Evolutionary conservation across 2,797 vertebrate genomes (phyloP), one percentile per base, ranked within the genome.

Genomic region (Allobates femoralis): DNA sequence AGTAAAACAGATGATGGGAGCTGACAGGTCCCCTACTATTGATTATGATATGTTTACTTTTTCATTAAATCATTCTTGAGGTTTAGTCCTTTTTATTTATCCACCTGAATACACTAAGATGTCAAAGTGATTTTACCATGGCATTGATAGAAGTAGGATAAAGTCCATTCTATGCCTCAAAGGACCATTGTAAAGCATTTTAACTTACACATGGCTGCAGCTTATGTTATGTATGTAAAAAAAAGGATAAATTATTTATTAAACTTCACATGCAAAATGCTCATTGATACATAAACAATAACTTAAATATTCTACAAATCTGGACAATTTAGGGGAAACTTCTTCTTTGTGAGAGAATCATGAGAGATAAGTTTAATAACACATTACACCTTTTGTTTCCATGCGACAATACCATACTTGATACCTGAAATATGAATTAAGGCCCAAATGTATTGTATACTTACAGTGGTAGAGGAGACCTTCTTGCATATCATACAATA

Each of bases 201-300:
- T 46, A 76, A 78, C 75, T 26, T 64, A 69, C 30, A 62, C 66
- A 51, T 55, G 51, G 46, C 78, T 60, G 67, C 51, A 58, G 26
- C 21, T 76, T 86, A 30, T 67, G 53, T 78, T 78, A 14, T 69
- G 34, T 69, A 79, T 69, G 64, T 62, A 77, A 78, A 77, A 60
- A 82, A 28, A 32, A n/a, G n/a, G 62, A 83, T 83, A 32, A 34
- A 87, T 83, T 77, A 87, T 83, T 67, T 19, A 86, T 87, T 37
- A 28, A 82, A 3, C 41, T 66, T 87, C 67, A 50, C 60, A 10
- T 67, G 23, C 6, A 66, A 79, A 87, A 83, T 87, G 79, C 50
- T 87, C 74, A 87, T 69, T 75, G 50, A 87, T 87, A 87, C 75
- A 83, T 87, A 83, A 87, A 83, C 71, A 83, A 78, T 83, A 71